These are phyloP conservation scores for Ametastegia equiseti DNA, from an alignment of 2,888 invertebrate genomes.

Conservation along the genomic window DNA sequence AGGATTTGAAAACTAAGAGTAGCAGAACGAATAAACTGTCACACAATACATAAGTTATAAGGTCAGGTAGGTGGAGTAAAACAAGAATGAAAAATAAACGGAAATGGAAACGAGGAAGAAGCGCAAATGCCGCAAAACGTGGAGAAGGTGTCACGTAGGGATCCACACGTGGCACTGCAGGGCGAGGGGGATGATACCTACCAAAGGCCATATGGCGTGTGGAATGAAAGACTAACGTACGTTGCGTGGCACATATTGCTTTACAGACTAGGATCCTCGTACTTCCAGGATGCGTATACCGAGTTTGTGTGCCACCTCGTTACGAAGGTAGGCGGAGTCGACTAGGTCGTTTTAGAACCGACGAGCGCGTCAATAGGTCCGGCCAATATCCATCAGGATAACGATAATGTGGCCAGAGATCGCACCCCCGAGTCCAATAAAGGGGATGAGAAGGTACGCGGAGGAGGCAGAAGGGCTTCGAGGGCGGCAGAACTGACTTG, in stretches of 20 bases:
- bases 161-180: conserved; percentile 19
- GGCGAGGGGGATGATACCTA: not conserved
- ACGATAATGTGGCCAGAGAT: conserved; percentile 60
- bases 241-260: conserved; percentile 41
- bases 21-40: conserved; percentile 7
- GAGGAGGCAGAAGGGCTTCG: conserved; percentile 3
- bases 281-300: conserved; percentile 3
- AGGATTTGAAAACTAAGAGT: not conserved
- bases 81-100: not conserved
- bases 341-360: conserved; percentile 30
- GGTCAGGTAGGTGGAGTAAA: conserved; percentile 5
- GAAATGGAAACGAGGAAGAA: not conserved
- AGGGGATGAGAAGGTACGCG: conserved; percentile 20
- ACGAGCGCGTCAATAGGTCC: conserved; percentile 45
- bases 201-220: conserved; percentile 30
- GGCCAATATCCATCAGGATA: conserved; percentile 57
- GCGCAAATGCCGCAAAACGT: not conserved
- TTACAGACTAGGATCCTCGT: conserved; percentile 14
- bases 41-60: conserved; percentile 19
- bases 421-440: conserved; percentile 57
- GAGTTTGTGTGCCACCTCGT: conserved; percentile 27
- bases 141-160: conserved; percentile 31
- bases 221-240: conserved; percentile 37
- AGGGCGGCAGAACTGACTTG: conserved; percentile 42
- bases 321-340: conserved; percentile 22